Evolutionary conservation across 1,140 invertebrate genomes (phyloP), one percentile per base, ranked within the genome.

Genomic region (Chymomyza costata): DNA sequence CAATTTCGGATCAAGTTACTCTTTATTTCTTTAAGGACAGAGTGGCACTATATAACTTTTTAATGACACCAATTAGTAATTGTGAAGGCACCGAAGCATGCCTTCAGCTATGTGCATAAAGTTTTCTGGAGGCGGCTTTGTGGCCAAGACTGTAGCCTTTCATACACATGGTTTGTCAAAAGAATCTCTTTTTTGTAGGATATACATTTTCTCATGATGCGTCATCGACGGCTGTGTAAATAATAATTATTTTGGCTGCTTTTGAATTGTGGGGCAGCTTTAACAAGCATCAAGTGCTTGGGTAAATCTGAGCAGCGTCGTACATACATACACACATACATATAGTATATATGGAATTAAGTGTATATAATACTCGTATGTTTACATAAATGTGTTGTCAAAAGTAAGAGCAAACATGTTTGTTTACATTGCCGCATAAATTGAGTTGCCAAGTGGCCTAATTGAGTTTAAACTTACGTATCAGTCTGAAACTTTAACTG

Each of bases 1-100:
- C 47, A 45, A 35, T 63, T 60, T 64, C 50, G 16, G 13, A 32
- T 19, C 2, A n/a, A 17, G 11, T 45, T 30, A n/a, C n/a, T n/a
- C n/a, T n/a, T n/a, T n/a, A 39, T 62, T 56, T 53, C 47, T 73
- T 67, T 57, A 53, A 73, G 62, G 37, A 47, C 39, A 16, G 19
- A 13, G 45, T 34, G 52, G 41, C 40, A n/a, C n/a, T n/a, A n/a
- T n/a, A n/a, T n/a, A 69, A 65, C 70, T 62, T 78, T 78, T 76
- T 76, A 78, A 78, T 71, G 57, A 76, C 70, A 78, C 50, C 71
- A 76, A 76, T 76, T 76, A 76, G 71, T 47, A 58, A 40, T 46
- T 50, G 35, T 53, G 48, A 41, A 46, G 44, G 25, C 45, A 57
- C 14, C 19, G 39, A 59, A 17, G 53, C 53, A 46, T 34, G n/a